phyloP scores from a whole-genome alignment of 2,888 invertebrate species.

The Drosophila multiciliata region DNA sequence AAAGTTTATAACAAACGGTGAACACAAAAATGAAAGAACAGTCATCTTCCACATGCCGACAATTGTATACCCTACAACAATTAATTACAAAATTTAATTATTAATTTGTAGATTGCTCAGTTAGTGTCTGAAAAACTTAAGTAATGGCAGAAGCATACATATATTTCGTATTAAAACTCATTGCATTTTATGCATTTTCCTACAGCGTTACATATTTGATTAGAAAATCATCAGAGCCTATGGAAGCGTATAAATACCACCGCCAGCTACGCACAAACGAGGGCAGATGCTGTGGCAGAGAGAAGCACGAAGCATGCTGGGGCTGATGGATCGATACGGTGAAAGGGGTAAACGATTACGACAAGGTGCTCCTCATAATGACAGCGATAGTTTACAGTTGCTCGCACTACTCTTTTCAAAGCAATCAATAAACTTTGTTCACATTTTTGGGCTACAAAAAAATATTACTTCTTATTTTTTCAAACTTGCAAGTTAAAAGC shows the following conservation, averaged over 20 bases:
- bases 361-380: conserved; percentile 41
- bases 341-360: conserved; percentile 33
- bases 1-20: conserved; percentile 65
- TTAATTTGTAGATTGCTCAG: neutral
- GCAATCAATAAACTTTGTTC: neutral
- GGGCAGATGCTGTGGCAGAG: conserved; percentile 4
- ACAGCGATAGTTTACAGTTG: conserved; percentile 66
- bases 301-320: conserved; percentile 3
- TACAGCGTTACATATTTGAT: neutral
- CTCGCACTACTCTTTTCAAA: conserved; percentile 36
- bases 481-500: neutral
- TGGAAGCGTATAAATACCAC: conserved; percentile 16
- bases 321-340: conserved; percentile 3
- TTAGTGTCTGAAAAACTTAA: neutral
- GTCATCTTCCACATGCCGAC: neutral
- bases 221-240: neutral
- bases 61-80: neutral
- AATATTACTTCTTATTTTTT: neutral
- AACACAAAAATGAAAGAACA: conserved; percentile 18
- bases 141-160: neutral
- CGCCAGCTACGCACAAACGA: conserved; percentile 37
- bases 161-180: neutral
- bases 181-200: neutral
- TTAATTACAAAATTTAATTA: too few species aligned
- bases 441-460: too few species aligned